Evolutionary conservation across 2,113 vertebrate genomes (phyloP).

Genomic region (Trematomus loennbergii): DNA sequence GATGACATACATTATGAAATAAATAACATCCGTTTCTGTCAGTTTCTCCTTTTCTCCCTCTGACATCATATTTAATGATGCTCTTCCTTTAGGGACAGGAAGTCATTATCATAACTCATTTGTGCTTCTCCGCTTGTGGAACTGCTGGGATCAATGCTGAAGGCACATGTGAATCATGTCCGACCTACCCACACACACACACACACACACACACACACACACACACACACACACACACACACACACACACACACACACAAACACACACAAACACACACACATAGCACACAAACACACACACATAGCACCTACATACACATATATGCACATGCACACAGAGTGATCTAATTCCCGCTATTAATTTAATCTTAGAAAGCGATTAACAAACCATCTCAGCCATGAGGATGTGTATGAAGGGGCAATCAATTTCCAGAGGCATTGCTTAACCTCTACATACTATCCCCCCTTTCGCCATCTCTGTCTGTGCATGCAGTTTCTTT

Average conservation of each 20-base stretch:
- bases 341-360: slow-evolving; percentile 59
- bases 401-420: slow-evolving; percentile 22
- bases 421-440: slow-evolving; percentile 46
- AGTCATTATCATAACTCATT: slow-evolving; percentile 65
- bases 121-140: slow-evolving; percentile 28
- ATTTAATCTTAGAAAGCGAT: slow-evolving; percentile 61
- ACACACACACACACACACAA: background rate
- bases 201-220: too few relatives aligned
- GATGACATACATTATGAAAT: too few relatives aligned
- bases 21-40: too few relatives aligned
- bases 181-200: background rate
- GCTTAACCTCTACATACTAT: background rate
- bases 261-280: too few relatives aligned
- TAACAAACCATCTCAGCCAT: slow-evolving; percentile 59
- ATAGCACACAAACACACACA: too few relatives aligned
- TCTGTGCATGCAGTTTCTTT: background rate
- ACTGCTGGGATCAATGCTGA: slow-evolving; percentile 39
- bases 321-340: background rate
- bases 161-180: slow-evolving; percentile 62
- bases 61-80: slow-evolving; percentile 27
- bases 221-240: background rate
- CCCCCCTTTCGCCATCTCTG: background rate
- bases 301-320: background rate
- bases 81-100: slow-evolving; percentile 48
- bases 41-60: background rate